Conservation (phyloP, 2,797 vertebrate species). For the Diceros bicornis region DNA sequence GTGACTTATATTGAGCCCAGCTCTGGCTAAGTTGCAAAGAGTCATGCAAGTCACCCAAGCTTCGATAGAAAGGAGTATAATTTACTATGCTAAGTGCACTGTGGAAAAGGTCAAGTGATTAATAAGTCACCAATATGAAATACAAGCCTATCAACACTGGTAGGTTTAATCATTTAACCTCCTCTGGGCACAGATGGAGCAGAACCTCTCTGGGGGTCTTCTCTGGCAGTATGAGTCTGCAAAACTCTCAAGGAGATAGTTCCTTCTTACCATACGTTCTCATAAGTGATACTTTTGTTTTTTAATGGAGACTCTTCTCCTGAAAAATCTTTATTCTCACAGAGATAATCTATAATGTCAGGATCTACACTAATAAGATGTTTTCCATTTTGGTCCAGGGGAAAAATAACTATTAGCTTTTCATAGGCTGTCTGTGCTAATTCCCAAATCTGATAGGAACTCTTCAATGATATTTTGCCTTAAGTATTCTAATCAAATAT, state of each 20-base stretch:
- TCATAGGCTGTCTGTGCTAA: constrained; percentile 45
- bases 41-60: constrained; percentile 69
- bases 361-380: constrained; percentile 50
- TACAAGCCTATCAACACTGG: constrained; percentile 61
- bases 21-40: constrained; percentile 51
- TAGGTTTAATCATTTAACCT: constrained; percentile 76
- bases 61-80: constrained; percentile 72
- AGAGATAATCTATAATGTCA: constrained; percentile 62
- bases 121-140: constrained; percentile 81
- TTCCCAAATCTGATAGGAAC: constrained; percentile 50
- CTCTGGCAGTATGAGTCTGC: neutral
- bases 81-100: constrained; percentile 78
- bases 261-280: constrained; percentile 58
- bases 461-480: constrained; percentile 53
- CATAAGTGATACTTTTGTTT: constrained; percentile 3
- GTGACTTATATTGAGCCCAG: constrained; percentile 58
- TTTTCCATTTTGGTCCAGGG: constrained; percentile 66
- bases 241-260: constrained; percentile 51
- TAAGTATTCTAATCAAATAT: constrained; percentile 66
- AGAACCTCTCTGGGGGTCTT: constrained; percentile 48
- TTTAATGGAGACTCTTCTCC: constrained; percentile 21
- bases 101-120: constrained; percentile 83
- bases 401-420: constrained; percentile 49
- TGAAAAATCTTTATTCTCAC: constrained; percentile 65
- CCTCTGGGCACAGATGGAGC: neutral